phyloP scores from a whole-genome alignment of 1,140 invertebrate genomes.

The Zophobas atratus region DNA sequence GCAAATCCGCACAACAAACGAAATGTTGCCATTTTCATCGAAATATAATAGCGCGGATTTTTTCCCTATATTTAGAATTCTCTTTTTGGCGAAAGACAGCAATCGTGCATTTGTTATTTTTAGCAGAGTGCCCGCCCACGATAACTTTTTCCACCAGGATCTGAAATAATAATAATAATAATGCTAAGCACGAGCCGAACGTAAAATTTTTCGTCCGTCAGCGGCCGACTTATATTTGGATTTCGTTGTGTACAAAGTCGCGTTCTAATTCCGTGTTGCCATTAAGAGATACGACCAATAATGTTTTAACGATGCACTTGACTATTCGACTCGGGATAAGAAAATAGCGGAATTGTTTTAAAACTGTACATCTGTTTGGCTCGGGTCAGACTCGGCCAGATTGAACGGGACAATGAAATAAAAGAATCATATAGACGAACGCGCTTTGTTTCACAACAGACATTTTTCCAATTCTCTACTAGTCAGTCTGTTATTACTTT shows the following conservation, averaged over 20 bases:
- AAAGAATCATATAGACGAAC: constrained; percentile 38
- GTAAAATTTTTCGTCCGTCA: too few relatives aligned
- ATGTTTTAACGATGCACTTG: constrained; percentile 14
- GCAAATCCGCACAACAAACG: background rate
- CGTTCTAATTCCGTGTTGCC: background rate
- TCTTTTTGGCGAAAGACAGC: background rate
- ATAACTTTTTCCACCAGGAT: too few relatives aligned
- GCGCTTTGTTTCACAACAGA: constrained; percentile 41
- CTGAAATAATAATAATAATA: too few relatives aligned
- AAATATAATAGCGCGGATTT: background rate
- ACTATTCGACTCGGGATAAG: background rate
- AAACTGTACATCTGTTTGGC: constrained; percentile 13
- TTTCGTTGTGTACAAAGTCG: too few relatives aligned
- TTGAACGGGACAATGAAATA: constrained; percentile 22
- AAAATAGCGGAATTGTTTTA: constrained; percentile 1
- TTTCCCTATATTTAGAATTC: background rate
- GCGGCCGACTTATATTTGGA: background rate
- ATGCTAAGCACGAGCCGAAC: too few relatives aligned
- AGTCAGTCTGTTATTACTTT: constrained; percentile 42
- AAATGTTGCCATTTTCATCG: background rate
- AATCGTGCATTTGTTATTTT: too few relatives aligned
- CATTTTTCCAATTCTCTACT: constrained; percentile 40
- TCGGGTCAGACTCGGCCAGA: constrained; percentile 2
- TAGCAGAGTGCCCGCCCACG: too few relatives aligned
- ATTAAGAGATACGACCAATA: constrained; percentile 7